These are phyloP conservation scores for Thamnophis sirtalis DNA, from an alignment of 2,113 vertebrate species.

Conservation along the genomic window DNA sequence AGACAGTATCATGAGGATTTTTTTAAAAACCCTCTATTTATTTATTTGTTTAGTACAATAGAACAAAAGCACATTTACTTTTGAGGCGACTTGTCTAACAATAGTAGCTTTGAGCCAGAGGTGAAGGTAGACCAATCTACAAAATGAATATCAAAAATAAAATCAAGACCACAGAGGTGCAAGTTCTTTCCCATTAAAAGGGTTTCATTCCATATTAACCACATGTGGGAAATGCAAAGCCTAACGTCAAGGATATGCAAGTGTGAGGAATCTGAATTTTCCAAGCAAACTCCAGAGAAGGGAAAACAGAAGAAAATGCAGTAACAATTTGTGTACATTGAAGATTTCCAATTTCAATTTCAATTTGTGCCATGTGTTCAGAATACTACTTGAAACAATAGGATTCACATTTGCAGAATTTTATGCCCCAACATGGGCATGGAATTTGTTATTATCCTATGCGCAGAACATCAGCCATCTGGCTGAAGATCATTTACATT, in stretches of 20 bases:
- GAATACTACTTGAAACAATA: neutral
- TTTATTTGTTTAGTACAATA: neutral
- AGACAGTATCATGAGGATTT: neutral
- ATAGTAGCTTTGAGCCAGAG: neutral
- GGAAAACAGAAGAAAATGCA: neutral
- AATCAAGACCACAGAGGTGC: neutral
- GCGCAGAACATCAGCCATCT: neutral
- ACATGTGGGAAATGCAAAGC: neutral
- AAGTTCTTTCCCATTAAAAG: neutral
- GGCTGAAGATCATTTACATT: slow-evolving; percentile 15
- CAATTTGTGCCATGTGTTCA: neutral
- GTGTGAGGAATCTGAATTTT: neutral
- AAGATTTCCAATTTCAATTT: neutral
- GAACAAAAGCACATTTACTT: neutral
- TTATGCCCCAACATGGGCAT: neutral
- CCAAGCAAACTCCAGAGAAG: neutral
- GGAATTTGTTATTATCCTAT: neutral
- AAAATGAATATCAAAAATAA: neutral
- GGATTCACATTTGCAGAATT: neutral
- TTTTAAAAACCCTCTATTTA: neutral
- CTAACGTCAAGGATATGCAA: neutral
- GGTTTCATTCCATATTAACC: neutral
- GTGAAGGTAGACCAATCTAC: neutral
- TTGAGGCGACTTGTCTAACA: neutral
- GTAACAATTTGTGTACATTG: neutral